Conservation (phyloP, 35 echinoderm and acorn worm genomes). For the Ophiothrix spiculata region DNA sequence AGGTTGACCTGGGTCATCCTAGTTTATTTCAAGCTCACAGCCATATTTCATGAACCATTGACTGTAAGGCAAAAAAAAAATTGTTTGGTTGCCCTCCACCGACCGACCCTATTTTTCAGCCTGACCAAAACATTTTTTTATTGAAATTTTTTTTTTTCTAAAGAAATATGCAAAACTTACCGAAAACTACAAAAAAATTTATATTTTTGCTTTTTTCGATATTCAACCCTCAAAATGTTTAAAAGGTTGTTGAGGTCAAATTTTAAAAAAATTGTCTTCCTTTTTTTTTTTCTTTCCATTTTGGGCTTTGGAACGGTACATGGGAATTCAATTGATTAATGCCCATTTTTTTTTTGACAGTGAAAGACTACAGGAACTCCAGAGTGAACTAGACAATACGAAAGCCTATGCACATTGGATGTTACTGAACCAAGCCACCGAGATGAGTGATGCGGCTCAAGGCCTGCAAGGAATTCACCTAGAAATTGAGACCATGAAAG, state of each 20-base stretch:
- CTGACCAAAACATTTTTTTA: no score
- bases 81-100: no score
- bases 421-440: slow-evolving; percentile 57
- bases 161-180: no score
- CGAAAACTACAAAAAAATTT: no score
- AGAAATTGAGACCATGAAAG: background rate
- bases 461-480: background rate
- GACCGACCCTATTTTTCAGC: no score
- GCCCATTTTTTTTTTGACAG: slow-evolving; percentile 14
- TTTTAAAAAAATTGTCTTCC: background rate
- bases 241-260: background rate
- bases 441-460: slow-evolving; percentile 46
- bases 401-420: slow-evolving; percentile 63
- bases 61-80: background rate
- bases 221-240: no score
- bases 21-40: no score
- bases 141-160: no score
- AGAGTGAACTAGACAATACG: slow-evolving; percentile 63
- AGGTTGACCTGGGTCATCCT: no score
- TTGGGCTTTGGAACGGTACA: background rate
- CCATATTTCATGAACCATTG: no score
- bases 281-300: background rate
- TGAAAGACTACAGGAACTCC: slow-evolving; percentile 33
- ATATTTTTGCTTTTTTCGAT: no score
- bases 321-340: background rate